These are phyloP conservation scores for Drosophila persimilis DNA, from an alignment of 1,140 invertebrate genomes.

Conservation along the genomic window DNA sequence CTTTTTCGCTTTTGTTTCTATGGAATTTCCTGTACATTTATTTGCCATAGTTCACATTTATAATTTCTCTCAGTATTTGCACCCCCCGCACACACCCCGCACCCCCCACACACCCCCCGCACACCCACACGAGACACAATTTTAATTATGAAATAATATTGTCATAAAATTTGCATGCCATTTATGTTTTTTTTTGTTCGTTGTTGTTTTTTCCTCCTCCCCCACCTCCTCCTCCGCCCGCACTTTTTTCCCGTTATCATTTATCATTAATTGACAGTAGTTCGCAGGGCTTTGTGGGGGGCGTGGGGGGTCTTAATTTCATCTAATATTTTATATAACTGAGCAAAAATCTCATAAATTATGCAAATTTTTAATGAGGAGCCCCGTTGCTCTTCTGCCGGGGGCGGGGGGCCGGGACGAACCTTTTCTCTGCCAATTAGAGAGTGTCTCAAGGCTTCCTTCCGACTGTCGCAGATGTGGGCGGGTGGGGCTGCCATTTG, in stretches of 20 bases:
- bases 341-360: slow-evolving; percentile 52
- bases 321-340: slow-evolving; percentile 49
- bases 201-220: not conserved
- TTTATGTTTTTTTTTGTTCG: not conserved
- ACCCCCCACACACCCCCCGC: not conserved
- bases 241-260: slow-evolving; percentile 20
- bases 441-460: slow-evolving; percentile 59
- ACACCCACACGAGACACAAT: slow-evolving; percentile 16
- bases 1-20: not conserved
- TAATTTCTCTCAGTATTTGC: slow-evolving; percentile 1
- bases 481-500: slow-evolving; percentile 49
- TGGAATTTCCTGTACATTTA: slow-evolving; percentile 2
- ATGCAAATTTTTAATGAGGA: slow-evolving; percentile 58
- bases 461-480: slow-evolving; percentile 53
- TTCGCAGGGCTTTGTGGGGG: slow-evolving; percentile 7
- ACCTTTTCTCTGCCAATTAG: slow-evolving; percentile 70
- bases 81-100: too few species aligned
- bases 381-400: too few species aligned
- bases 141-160: slow-evolving; percentile 60
- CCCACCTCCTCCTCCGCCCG: not conserved
- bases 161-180: slow-evolving; percentile 35
- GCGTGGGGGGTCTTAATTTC: slow-evolving; percentile 28
- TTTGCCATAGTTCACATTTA: slow-evolving; percentile 29
- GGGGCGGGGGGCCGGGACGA: not conserved
- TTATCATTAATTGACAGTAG: slow-evolving; percentile 46